Base-by-base conservation (phyloP, 1,140 invertebrate species). In the Hylaeus anthracinus region DNA sequence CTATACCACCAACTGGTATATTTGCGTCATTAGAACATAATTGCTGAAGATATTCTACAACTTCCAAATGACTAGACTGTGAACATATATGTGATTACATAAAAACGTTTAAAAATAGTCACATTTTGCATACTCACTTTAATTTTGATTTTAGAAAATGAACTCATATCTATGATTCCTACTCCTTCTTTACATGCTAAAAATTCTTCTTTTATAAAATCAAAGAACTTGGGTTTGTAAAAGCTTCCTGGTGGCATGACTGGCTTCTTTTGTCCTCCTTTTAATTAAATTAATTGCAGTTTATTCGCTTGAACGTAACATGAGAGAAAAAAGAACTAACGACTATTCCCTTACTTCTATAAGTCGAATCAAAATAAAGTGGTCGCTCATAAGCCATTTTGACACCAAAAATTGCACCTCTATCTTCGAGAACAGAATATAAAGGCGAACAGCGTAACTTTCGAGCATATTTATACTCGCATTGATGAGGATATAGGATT, bases 381-480 rank as follows among this genome's bases (percentile, higher is more conserved):
- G 97, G 96, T 86, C 97, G 92, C 91, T 98, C 97, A 88, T 97
- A 98, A n/a, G 96, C 97, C 96, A 97, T 97, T 88, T 96, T 96
- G 80, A 97, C 96, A 43, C 96, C 96, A 94, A 97, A 98, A 56
- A 97, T 95, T 15, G 97, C 97, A 1, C 97, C 97, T 64, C 94
- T 94, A 72, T 95, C 95, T 93, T 97, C 95, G n/a, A 97, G 91
- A 51, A 96, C 94, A 26, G 96, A 96, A 90, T 97, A 97, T 26
- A 98, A 94, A 8, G 97, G 96, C 3, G 97, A 97, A 88, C 96
- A 97, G 61, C 97, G 92, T 39, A 97, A 88, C 88, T 96, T 96
- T 67, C 97, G 92, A 15, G 96, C 96, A 84, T 95, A 95, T 88
- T 95, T 94, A 84, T 95, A 96, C 86, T 95, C 95, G 76, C 94